These are phyloP conservation scores for Beris chalybata DNA, from an alignment of 2,888 invertebrate species.

Conservation along the genomic window DNA sequence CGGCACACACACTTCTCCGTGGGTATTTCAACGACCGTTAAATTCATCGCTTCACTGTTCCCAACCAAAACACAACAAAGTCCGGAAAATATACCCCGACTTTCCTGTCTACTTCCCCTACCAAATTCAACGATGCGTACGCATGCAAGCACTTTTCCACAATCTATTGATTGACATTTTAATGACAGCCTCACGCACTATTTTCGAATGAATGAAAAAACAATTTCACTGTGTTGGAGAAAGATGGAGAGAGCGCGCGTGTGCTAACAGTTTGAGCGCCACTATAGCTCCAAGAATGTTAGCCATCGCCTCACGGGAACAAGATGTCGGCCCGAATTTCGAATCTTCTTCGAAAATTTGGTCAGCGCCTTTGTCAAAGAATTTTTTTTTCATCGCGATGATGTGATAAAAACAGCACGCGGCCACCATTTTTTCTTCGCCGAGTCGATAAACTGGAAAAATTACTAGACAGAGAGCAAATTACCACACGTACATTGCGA, in stretches of 20 bases:
- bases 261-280: neutral
- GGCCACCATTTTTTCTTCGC: conserved; percentile 27
- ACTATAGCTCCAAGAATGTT: neutral
- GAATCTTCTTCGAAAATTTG: conserved; percentile 26
- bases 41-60: neutral
- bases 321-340: conserved; percentile 28
- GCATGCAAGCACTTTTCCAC: conserved; percentile 1
- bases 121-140: neutral
- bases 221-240: no score
- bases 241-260: neutral
- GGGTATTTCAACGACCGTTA: neutral
- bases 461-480: no score
- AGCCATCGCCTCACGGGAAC: neutral
- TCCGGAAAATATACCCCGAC: no score
- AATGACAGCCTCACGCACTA: neutral
- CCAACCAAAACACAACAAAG: neutral
- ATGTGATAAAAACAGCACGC: conserved; percentile 20
- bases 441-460: neutral
- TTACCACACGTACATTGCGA: no score
- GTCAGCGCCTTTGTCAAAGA: conserved; percentile 16
- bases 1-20: neutral
- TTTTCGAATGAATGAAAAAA: neutral
- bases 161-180: conserved; percentile 2
- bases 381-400: neutral
- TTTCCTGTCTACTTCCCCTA: no score